Base-by-base conservation (phyloP, 2,113 vertebrate genomes). In the Romanogobio albipinnatus region DNA sequence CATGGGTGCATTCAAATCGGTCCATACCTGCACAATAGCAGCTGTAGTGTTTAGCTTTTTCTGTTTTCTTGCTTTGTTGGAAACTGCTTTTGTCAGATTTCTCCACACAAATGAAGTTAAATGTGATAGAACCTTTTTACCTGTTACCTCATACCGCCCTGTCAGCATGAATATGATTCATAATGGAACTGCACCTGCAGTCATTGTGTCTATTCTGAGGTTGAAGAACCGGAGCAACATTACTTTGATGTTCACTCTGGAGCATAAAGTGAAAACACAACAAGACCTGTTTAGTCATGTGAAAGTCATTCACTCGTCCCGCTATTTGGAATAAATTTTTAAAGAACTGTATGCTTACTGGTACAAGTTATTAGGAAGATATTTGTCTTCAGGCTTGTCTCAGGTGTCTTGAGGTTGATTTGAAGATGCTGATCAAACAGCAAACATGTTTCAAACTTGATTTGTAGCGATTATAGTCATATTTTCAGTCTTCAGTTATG, bases 271-370 rank as follows among this genome's bases (percentile, higher is more conserved):
- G 49, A 56, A 70, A 82, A 82, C 47, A 71, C 47, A 70, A 66
- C 64, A 70, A 81, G 78, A 71, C 80, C 51, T 71, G 80, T 82
- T 70, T 70, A 71, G 80, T 82, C 80, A 70, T 82, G 80, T 81
- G 78, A 66, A 81, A 81, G 61, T 66, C 59, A 33, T 81, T 81
- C 61, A 81, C 61, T 81, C 45, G 7, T 13, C 45, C 61, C 43
- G 24, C 61, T 81, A 51, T 64, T 81, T 68, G 61, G 61, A 68
- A 66, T 81, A 9, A 0, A 58, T 58, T 33, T 76, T 58, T 56
- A 36, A 68, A 36, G 64, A 47, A 81, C 17, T 81, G 22, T 47
- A 19, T 49, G 33, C 58, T 39, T 45, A 79, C 56, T 62, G 26
- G 39, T 66, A 19, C 45, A 66, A 49, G n/a, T 68, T 24, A 68